phyloP scores from a whole-genome alignment of 1,140 invertebrate genomes.

The Camponotus vicinus region DNA sequence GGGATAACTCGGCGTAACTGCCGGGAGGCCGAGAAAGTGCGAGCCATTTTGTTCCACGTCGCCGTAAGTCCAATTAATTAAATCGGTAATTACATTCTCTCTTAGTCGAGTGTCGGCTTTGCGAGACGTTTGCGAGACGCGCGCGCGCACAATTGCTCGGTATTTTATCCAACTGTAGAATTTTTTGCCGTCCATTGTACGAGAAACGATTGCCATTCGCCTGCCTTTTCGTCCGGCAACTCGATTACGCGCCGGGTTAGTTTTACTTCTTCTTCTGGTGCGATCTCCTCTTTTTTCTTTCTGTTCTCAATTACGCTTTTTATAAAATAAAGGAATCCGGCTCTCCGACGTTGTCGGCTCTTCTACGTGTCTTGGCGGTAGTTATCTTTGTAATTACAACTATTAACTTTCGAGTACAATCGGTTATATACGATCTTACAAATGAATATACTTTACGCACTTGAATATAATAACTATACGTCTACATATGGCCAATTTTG shows the following conservation, averaged over 20 bases:
- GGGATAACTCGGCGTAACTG: constrained; percentile 27
- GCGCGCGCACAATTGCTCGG: constrained; percentile 1
- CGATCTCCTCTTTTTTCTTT: not conserved
- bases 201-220: constrained; percentile 17
- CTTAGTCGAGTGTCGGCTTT: constrained; percentile 29
- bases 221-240: constrained; percentile 11
- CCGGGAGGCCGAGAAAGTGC: constrained; percentile 4
- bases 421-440: not conserved
- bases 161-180: constrained; percentile 34
- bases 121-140: constrained; percentile 3
- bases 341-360: not conserved
- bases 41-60: constrained; percentile 34
- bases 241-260: constrained; percentile 26
- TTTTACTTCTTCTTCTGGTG: not conserved
- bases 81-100: constrained; percentile 75
- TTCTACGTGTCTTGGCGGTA: not conserved
- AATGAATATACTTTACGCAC: not conserved
- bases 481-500: not conserved
- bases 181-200: constrained; percentile 10
- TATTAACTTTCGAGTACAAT: not conserved
- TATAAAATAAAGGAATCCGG: not conserved
- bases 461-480: constrained; percentile 10
- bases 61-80: constrained; percentile 70
- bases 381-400: not conserved
- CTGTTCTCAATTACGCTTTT: constrained; percentile 13